These are phyloP conservation scores for Theristicus caerulescens DNA, from an alignment of 2,113 vertebrate species.

Conservation along the genomic window DNA sequence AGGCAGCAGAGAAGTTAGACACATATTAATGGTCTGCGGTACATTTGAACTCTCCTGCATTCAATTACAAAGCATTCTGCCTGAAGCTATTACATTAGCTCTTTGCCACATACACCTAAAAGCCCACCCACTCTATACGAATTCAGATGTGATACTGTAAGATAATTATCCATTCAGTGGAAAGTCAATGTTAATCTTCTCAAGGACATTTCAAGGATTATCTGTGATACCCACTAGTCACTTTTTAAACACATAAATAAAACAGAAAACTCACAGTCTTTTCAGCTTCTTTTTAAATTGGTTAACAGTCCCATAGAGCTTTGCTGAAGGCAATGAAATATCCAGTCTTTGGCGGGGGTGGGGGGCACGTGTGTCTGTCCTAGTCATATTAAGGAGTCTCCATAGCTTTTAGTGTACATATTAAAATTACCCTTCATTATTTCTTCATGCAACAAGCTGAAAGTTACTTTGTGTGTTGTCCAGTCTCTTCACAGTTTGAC, in stretches of 20 bases:
- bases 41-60: constrained; percentile 1
- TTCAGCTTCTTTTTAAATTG: neutral
- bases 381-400: neutral
- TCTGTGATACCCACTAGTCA: neutral
- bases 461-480: neutral
- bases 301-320: neutral
- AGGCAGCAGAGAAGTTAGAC: neutral
- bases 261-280: neutral
- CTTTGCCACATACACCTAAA: constrained; percentile 20
- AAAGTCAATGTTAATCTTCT: neutral
- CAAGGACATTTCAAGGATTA: neutral
- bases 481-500: neutral
- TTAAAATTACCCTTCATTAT: neutral
- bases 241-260: neutral
- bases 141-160: neutral
- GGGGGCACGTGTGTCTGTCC: fast-evolving
- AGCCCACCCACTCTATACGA: neutral
- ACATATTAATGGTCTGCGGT: neutral
- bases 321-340: neutral
- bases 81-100: constrained; percentile 1
- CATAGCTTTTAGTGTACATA: neutral
- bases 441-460: neutral
- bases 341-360: fast-evolving
- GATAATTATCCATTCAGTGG: neutral
- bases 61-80: constrained; percentile 11